phyloP scores from a whole-genome alignment of 2,797 vertebrate species.

The Malurus splendens region DNA sequence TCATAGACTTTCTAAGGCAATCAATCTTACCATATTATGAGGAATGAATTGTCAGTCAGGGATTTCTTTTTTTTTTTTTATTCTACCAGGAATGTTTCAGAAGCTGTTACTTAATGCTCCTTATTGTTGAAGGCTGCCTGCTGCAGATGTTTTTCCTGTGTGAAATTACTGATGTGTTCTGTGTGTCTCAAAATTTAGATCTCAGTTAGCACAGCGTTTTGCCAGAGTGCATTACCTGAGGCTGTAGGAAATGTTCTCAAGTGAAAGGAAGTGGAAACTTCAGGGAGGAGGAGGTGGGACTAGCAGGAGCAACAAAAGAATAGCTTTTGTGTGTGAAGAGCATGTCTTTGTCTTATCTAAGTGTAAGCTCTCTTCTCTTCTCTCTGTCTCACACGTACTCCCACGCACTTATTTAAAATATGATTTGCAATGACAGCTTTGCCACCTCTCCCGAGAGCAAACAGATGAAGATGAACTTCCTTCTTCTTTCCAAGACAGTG shows the following conservation, averaged over 20 bases:
- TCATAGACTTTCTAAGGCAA: neutral
- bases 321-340: neutral
- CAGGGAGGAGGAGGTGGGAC: neutral
- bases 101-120: neutral
- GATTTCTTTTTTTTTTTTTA: neutral
- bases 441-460: neutral
- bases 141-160: neutral
- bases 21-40: neutral
- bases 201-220: neutral
- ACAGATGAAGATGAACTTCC: neutral
- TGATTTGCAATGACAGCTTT: neutral
- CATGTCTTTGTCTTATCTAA: constrained; percentile 16
- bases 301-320: neutral
- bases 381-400: neutral
- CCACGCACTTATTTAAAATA: neutral
- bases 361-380: neutral
- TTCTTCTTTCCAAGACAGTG: neutral
- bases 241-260: neutral
- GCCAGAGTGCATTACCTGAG: neutral
- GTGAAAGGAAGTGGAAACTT: neutral
- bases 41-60: neutral
- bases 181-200: neutral
- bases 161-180: neutral
- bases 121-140: neutral
- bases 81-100: neutral